These are phyloP conservation scores for Cettia cetti DNA, from an alignment of 2,113 vertebrate species.

Conservation along the genomic window DNA sequence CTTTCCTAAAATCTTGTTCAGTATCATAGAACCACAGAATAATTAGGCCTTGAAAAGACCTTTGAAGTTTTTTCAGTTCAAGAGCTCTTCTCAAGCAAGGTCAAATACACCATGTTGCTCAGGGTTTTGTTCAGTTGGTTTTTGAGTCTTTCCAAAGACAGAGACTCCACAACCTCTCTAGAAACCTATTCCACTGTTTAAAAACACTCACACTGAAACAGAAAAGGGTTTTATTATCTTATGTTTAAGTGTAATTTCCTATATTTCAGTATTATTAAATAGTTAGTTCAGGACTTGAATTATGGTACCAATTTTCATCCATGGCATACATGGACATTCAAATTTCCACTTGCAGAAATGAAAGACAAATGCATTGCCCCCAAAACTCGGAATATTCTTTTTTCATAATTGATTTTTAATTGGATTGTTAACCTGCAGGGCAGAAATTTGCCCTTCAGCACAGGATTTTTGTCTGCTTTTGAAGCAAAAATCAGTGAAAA, in stretches of 20 bases:
- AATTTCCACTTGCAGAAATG: neutral
- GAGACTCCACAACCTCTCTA: neutral
- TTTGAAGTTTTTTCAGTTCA: neutral
- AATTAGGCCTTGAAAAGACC: neutral
- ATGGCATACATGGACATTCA: neutral
- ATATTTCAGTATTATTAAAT: neutral
- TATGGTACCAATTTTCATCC: neutral
- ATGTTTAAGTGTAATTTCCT: neutral
- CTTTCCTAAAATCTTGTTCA: neutral
- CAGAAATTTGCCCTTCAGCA: neutral
- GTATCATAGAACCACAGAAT: neutral
- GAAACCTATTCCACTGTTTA: neutral
- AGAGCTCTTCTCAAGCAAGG: neutral
- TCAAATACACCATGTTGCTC: neutral
- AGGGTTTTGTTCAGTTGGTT: rapidly evolving
- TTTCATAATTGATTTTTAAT: neutral
- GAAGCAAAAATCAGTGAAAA: neutral
- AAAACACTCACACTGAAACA: neutral
- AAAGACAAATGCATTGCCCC: neutral
- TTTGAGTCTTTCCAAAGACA: neutral
- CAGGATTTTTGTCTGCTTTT: neutral
- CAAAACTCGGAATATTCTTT: neutral
- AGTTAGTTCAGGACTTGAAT: neutral
- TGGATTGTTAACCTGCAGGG: neutral
- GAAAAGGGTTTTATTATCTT: neutral